A percentile compares a stretch with the other conserved stretches of the same genome.
Conservation (phyloP, 2,888 invertebrate genomes). For the Stegophylla sp. region DNA sequence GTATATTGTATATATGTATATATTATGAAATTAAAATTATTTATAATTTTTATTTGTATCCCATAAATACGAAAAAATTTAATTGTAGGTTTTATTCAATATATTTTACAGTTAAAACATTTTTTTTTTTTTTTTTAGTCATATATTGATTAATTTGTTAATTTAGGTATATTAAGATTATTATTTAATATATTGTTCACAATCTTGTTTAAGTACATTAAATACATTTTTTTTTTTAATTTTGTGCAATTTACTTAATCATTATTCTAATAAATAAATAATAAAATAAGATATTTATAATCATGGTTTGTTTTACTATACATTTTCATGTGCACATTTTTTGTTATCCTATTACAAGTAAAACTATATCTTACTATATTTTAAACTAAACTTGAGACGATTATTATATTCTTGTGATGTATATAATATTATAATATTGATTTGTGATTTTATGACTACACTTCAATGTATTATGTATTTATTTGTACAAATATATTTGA, state of each 20-base stretch:
- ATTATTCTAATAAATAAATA: not conserved
- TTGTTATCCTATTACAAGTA: slow-evolving; percentile 15
- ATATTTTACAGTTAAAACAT: not conserved
- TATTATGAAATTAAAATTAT: too few species aligned
- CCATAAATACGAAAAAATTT: too few species aligned
- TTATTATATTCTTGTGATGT: not conserved
- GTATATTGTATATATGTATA: not conserved
- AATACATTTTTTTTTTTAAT: not conserved
- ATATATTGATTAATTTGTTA: not conserved
- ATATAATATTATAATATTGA: not conserved
- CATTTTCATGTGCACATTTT: not conserved
- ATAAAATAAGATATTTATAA: not conserved
- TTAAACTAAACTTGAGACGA: not conserved
- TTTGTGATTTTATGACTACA: not conserved
- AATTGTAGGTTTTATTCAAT: not conserved
- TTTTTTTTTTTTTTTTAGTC: not conserved
- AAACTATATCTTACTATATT: not conserved
- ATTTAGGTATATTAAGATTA: not conserved
- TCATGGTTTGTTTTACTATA: slow-evolving; percentile 8
- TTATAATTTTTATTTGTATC: too few species aligned
- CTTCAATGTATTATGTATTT: not conserved
- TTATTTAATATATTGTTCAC: not conserved
- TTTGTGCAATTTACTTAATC: slow-evolving; percentile 8
- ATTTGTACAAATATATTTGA: not conserved
- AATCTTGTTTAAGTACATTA: not conserved